Conservation (phyloP, 2,888 invertebrate genomes). For the Thelaira solivaga region DNA sequence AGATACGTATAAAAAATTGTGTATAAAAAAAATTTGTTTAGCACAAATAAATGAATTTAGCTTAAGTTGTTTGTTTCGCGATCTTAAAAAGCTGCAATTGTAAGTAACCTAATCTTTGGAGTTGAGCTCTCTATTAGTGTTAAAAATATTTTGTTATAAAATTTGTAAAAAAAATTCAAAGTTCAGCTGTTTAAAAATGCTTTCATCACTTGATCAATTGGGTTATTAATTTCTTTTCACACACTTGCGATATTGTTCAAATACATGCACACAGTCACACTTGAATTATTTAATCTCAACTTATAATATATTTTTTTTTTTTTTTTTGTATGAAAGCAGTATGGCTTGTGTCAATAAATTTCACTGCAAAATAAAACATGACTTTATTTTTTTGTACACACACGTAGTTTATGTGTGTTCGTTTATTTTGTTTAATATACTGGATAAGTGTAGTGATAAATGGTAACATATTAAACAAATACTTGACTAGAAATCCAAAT, state of each 20-base stretch:
- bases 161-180: too few relatives aligned
- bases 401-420: background rate
- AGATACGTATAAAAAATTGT: too few relatives aligned
- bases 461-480: background rate
- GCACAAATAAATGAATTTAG: too few relatives aligned
- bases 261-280: background rate
- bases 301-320: background rate
- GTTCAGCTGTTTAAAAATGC: too few relatives aligned
- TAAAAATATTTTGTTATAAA: too few relatives aligned
- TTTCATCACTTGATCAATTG: too few relatives aligned
- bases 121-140: too few relatives aligned
- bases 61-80: too few relatives aligned
- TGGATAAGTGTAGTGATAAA: conserved; percentile 1
- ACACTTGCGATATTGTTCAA: background rate
- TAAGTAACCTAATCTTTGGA: too few relatives aligned
- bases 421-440: background rate
- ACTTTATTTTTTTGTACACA: background rate
- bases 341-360: background rate
- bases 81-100: too few relatives aligned
- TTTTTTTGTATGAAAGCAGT: too few relatives aligned
- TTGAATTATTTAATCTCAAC: background rate
- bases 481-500: background rate
- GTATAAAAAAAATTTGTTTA: too few relatives aligned
- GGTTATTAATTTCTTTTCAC: background rate
- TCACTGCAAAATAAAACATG: background rate